Base-by-base conservation (phyloP, 2,113 vertebrate species). In the Halichoeres trimaculatus region DNA sequence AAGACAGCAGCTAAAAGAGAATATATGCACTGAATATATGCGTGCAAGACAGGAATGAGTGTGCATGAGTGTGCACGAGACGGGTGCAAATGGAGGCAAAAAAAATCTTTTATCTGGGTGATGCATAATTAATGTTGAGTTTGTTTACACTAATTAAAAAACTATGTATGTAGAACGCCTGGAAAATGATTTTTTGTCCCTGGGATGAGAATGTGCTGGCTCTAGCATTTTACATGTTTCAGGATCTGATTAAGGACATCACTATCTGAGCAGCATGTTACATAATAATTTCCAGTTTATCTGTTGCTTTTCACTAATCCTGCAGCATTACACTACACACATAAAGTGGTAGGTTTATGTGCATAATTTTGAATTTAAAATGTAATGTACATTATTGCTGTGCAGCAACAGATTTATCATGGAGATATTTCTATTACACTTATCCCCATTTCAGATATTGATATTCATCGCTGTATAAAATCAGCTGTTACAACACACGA, bases 91-190 rank as follows among this genome's bases (percentile, higher is more conserved):
- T 58, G 36, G 52, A 84, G 64, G 50, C 48, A 41, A 19, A 20
- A 45, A 53, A 59, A 50, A 63, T 70, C 63, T 79, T 77, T 90
- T 66, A 81, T 62, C 66, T 70, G 61, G 56, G 47, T 66, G 35
- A 63, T 84, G 72, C 74, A 84, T 87, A 78, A 78, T 89, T 82
- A 78, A 86, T 78, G 52, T 38, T 22, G 50, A 73, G 19, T 59
- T 54, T 70, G 57, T 67, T 74, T 83, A 43, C 47, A 53, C 48
- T 75, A 76, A 78, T 83, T 76, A 72, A 35, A 13, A 30, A 11
- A 70, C 38, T 58, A 51, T 41, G 20, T 41, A 53, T 61, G 40
- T 34, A 55, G 30, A 56, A 36, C n/a, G 40, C 19, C 26, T 62
- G 54, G 59, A 23, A 78, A 66, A 81, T 64, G 30, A 45, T 38